Evolutionary conservation across 2,797 vertebrate species (phyloP).

Genomic region (Zalophus californianus): DNA sequence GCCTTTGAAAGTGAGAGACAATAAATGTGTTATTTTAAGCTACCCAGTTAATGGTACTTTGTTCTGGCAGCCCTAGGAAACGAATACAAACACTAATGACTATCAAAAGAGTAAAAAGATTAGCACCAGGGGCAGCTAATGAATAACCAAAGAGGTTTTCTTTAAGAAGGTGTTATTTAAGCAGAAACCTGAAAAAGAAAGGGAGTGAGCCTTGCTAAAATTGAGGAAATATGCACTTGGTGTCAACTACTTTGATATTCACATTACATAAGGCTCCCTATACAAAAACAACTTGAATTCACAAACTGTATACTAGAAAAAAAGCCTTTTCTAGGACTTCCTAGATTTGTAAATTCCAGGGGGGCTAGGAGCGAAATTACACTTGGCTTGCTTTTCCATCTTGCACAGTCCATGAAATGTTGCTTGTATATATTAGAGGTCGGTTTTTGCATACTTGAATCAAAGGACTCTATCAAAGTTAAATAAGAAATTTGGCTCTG

Average conservation of each 20-base stretch:
- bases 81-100: neutral
- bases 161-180: neutral
- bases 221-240: neutral
- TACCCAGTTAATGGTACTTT: neutral
- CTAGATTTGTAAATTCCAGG: neutral
- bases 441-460: neutral
- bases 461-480: neutral
- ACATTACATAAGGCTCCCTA: neutral
- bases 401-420: neutral
- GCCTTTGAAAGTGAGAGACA: neutral
- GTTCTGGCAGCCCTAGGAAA: neutral
- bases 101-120: neutral
- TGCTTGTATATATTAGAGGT: neutral
- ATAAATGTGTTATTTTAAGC: neutral
- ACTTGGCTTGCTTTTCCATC: conserved; percentile 15
- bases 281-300: neutral
- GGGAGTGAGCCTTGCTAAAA: neutral
- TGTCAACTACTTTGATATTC: neutral
- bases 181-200: conserved; percentile 1
- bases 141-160: neutral
- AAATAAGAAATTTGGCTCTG: neutral
- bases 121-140: neutral
- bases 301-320: neutral
- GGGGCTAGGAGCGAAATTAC: neutral
- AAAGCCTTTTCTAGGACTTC: neutral